Percentiles rank a stretch among this genome's conserved stretches.
These are phyloP conservation scores for Denticeps clupeoides DNA, from an alignment of 2,797 vertebrate genomes.

Conservation along the genomic window DNA sequence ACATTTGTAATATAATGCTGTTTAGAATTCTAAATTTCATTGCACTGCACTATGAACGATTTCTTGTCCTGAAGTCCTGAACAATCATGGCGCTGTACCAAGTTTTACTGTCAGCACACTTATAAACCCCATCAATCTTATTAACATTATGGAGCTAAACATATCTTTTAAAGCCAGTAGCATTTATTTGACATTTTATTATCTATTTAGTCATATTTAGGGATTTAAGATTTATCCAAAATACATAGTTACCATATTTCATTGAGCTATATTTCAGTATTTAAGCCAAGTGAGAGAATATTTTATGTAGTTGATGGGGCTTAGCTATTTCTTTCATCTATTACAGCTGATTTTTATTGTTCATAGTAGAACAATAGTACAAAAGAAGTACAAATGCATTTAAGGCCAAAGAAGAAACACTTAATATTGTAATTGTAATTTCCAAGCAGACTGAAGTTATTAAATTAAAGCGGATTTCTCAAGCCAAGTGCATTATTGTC, in stretches of 20 bases:
- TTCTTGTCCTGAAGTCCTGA: neutral
- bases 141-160: constrained; percentile 15
- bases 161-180: constrained; percentile 35
- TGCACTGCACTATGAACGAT: too few species aligned
- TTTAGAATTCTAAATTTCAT: too few species aligned
- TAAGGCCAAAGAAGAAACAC: constrained; percentile 58
- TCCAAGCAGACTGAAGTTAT: constrained; percentile 18
- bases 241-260: constrained; percentile 43
- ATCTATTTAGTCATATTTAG: constrained; percentile 38
- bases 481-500: too few species aligned
- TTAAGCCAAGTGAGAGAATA: constrained; percentile 40
- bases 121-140: neutral
- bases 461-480: neutral
- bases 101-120: too few species aligned
- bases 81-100: neutral
- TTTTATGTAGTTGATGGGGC: constrained; percentile 35
- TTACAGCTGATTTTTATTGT: constrained; percentile 37
- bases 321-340: constrained; percentile 34
- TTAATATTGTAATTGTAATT: too few species aligned
- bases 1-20: too few species aligned
- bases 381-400: constrained; percentile 44
- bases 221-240: constrained; percentile 39
- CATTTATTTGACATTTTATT: constrained; percentile 41
- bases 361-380: constrained; percentile 34
- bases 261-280: constrained; percentile 46